Base-by-base conservation (phyloP, 2,888 invertebrate genomes). In the Notodonta ziczac region DNA sequence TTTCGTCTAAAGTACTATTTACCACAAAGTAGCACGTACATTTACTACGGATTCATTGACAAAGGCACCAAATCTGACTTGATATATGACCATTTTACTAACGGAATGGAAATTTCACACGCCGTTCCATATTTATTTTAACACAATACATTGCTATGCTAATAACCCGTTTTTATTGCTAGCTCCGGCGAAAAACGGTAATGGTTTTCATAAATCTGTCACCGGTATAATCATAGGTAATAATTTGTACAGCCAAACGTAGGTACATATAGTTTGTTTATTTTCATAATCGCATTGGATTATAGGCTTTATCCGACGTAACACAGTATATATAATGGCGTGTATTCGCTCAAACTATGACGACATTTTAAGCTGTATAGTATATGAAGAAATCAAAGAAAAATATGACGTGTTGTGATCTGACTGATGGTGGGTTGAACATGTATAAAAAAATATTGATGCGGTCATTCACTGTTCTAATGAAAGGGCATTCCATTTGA, bases 101-200 rank as follows among this genome's bases (percentile, higher is more conserved):
- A 73, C 68, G 62, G 55, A 61, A 74, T 67, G 64, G 61, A 61
- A 67, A 60, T 67, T 65, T 74, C 73, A 73, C 73, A 74, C 77
- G 58, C 70, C 61, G 62, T 66, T 63, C 68, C 67, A 69, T 71
- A 76, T 74, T 70, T 76, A 78, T 76, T 67, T 62, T 62, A 39
- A 57, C 58, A 63, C 63, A 69, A 66, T 60, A 73, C 63, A 62
- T 68, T 62, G 61, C 61, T 66, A 72, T 70, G 69, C 66, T 78
- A 76, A 77, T 77, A 78, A 65, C 65, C 65, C 66, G 74, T 72
- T 78, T 77, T 78, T 76, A 77, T 72, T 68, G 66, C 69, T 50
- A 55, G 56, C 60, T 60, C 61, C 63, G 56, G 59, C 63, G 68
- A 74, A 77, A 72, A 68, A 77, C 72, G 67, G 60, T 65, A 72